Base-by-base conservation (phyloP, 2,888 invertebrate genomes). In the Sepiola atlantica region DNA sequence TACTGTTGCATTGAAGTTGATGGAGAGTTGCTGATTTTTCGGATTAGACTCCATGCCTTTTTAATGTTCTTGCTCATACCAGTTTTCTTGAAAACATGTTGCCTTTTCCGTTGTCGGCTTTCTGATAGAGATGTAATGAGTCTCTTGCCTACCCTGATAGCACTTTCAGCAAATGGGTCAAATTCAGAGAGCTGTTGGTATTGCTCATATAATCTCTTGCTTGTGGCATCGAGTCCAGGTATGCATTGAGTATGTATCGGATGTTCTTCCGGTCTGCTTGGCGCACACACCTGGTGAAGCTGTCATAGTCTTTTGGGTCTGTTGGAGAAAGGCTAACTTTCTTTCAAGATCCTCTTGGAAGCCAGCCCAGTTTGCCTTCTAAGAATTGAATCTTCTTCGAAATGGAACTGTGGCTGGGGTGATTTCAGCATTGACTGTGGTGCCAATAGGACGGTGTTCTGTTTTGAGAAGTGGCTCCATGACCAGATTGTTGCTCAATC, bases 311-410 rank as follows among this genome's bases (percentile, higher is more conserved):
- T 28, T 77, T 77, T 20, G 28, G 20, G 77, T 77, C 77, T 77
- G 77, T 28, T 77, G 3, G 77, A n/a, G 77, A 24, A 28, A 77
- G 21, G 28, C 28, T 20, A 77, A 24, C 77, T 77, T 77, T 28
- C 77, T 77, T 77, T 77, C 77, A 24, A 77, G 77, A 77, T 77
- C 77, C n/a, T n/a, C n/a, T 77, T 77, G 77, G 77, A 77, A 77
- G 77, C 77, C 77, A 77, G 77, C 20, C 28, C 77, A 77, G 77
- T 77, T 77, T 77, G 77, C 77, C 28, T 77, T 77, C 77, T 28
- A 20, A 3, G 28, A 77, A 28, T 77, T 77, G 77, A 77, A 77
- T 77, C 77, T 77, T 77, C 77, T 77, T 77, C 28, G 77, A 28
- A 77, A 77, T 77, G 77, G 20, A 77, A 77, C 28, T 77, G 77